These are phyloP conservation scores for Eudasyphora cyanicolor DNA, from an alignment of 2,888 invertebrate genomes.

Conservation along the genomic window DNA sequence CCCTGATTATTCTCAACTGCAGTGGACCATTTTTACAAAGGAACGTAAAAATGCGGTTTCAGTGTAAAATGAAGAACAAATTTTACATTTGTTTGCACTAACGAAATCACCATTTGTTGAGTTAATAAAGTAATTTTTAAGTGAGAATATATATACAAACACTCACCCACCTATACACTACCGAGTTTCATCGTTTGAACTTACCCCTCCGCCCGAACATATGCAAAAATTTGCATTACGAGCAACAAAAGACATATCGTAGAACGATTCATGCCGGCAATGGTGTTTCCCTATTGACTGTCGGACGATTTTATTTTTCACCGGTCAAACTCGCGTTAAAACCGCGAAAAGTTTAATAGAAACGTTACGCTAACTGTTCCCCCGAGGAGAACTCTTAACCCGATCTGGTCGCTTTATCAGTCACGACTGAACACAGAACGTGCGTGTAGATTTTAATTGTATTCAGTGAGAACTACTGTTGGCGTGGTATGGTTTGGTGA, in stretches of 20 bases:
- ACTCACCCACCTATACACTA: neutral
- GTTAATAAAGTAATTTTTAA: too few species aligned
- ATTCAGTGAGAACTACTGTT: neutral
- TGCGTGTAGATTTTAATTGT: neutral
- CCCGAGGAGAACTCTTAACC: neutral
- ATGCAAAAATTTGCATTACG: constrained; percentile 47
- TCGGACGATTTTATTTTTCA: neutral
- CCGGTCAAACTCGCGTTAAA: neutral
- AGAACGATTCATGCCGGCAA: constrained; percentile 38
- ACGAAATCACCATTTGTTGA: neutral
- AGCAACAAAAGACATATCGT: constrained; percentile 29
- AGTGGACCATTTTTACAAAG: too few species aligned
- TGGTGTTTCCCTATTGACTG: neutral
- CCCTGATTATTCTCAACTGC: too few species aligned
- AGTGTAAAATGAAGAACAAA: too few species aligned
- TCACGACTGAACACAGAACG: constrained; percentile 39
- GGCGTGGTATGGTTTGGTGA: neutral
- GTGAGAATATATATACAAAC: neutral
- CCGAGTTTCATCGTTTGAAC: too few species aligned
- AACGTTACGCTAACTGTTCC: neutral
- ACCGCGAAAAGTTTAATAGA: neutral
- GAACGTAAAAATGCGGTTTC: too few species aligned
- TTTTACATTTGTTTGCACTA: too few species aligned
- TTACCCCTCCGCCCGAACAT: constrained; percentile 50
- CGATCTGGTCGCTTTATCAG: constrained; percentile 43